Conservation (phyloP, 2,888 invertebrate species). For the Seira musarum region DNA sequence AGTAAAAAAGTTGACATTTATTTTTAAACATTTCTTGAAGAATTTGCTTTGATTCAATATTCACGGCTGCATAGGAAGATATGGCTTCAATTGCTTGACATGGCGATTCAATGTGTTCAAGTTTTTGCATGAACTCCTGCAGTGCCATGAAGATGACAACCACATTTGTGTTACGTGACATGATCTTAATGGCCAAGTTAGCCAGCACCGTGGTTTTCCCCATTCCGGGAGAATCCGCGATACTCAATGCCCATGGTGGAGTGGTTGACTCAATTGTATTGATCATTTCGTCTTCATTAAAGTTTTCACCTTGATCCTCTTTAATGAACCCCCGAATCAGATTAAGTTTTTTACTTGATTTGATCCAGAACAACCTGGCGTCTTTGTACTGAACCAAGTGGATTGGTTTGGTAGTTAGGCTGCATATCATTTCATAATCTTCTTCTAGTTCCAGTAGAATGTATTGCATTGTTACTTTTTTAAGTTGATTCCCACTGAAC, state of each 20-base stretch:
- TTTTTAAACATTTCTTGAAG: too few relatives aligned
- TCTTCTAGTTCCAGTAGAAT: neutral
- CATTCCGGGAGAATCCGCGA: neutral
- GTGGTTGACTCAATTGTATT: neutral
- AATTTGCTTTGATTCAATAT: too few relatives aligned
- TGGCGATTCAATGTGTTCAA: too few relatives aligned
- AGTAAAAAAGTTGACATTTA: neutral
- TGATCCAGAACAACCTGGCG: neutral
- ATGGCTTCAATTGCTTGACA: too few relatives aligned
- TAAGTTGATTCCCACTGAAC: too few relatives aligned
- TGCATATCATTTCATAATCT: neutral
- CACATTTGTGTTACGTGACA: too few relatives aligned
- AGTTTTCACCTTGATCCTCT: neutral
- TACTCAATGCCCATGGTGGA: neutral
- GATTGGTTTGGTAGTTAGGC: neutral
- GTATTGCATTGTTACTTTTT: neutral
- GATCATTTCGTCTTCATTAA: neutral
- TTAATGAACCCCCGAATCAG: neutral
- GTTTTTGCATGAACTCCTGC: too few relatives aligned
- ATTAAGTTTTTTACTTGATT: neutral
- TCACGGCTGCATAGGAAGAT: too few relatives aligned
- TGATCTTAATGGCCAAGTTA: neutral
- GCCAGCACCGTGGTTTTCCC: neutral
- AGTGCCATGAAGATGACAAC: too few relatives aligned
- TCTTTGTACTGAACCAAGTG: neutral